These are phyloP conservation scores for Elephas maximus DNA, from an alignment of 2,113 vertebrate genomes.

Conservation along the genomic window DNA sequence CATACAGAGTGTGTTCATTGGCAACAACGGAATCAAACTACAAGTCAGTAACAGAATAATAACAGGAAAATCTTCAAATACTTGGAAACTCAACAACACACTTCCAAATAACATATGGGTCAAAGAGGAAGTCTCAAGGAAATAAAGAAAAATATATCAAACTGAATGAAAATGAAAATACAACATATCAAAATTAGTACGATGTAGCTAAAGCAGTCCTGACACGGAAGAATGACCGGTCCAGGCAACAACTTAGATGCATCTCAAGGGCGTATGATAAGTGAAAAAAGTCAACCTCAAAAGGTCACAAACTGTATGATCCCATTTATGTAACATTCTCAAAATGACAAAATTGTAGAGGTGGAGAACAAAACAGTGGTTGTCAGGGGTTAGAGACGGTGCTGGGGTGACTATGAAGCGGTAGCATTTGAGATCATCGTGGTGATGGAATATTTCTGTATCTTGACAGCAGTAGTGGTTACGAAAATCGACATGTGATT, in stretches of 20 bases:
- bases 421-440: background rate
- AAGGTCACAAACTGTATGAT: no score
- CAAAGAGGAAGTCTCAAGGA: background rate
- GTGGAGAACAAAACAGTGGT: background rate
- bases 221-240: no score
- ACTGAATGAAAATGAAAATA: background rate
- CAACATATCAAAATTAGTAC: no score
- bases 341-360: background rate
- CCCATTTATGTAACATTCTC: background rate
- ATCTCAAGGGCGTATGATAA: no score
- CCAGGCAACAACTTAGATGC: no score
- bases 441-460: background rate
- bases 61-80: background rate
- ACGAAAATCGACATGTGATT: background rate
- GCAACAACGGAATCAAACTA: background rate
- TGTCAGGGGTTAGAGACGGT: background rate
- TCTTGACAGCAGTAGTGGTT: background rate
- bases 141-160: background rate
- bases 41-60: background rate
- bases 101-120: background rate
- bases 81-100: background rate
- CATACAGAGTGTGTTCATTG: background rate
- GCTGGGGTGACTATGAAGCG: background rate
- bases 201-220: no score
- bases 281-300: no score